Evolutionary conservation across 2,888 invertebrate species (phyloP), one percentile per base, ranked within the genome.

Genomic region (Keiferia lycopersicella): DNA sequence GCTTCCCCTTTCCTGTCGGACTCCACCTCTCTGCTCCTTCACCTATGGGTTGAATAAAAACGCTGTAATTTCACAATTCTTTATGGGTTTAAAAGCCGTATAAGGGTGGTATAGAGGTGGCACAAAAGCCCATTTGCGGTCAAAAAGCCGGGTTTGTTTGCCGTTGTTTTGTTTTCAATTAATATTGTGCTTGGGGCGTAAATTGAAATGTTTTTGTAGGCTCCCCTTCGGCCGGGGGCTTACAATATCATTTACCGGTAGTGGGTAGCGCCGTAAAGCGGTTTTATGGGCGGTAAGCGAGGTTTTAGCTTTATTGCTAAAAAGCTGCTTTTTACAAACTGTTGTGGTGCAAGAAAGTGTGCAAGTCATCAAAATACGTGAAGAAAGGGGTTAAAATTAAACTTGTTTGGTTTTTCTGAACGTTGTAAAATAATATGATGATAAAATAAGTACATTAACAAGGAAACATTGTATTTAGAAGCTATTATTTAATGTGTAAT

Each of bases 141-240:
- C 58, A 39, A 38, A 58, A 20, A 18, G 20, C 12, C 39, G 39
- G 58, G 14, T 16, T 26, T 39, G 14, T 56, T 30, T 56, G 53
- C 12, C 53, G 39, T 58, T 58, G 58, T 58, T 58, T 38, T 58
- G 58, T 58, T 58, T 58, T 58, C 58, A 58, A 58, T 58, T 58
- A 58, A 58, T 58, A 58, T 58, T 58, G 18, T 38, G 38, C 58
- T 39, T 20, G n/a, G 56, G 56, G 56, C 16, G 56, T 34, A 14
- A 39, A 58, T 58, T 38, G 38, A 58, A 39, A 58, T 58, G 58
- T 58, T 58, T 58, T 58, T 58, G 58, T 58, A 39, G 20, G 20
- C 39, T 39, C 38, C 58, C 58, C 20, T 58, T 34, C 58, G 58
- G 16, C 4, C 39, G 39, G 20, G 57, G n/a, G 30, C 39, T 39